A percentile compares a stretch with the other conserved stretches of the same genome.
These are phyloP conservation scores for Bradypodion pumilum DNA, from an alignment of 2,797 vertebrate genomes.

Conservation along the genomic window DNA sequence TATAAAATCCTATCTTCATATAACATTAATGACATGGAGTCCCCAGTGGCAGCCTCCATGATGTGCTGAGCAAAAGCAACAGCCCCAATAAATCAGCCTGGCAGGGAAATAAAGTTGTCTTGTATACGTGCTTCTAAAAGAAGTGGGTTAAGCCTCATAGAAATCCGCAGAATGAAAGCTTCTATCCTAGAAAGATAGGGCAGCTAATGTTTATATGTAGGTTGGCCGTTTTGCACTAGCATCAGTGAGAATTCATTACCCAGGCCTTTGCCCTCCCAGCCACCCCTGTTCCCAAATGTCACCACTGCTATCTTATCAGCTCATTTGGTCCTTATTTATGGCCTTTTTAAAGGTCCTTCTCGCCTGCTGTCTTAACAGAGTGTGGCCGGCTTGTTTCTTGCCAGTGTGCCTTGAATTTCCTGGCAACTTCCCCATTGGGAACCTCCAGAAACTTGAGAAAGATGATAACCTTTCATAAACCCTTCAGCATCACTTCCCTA, in stretches of 20 bases:
- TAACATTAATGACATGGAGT: background rate
- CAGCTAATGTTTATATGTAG: background rate
- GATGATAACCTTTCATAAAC: background rate
- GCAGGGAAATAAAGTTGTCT: background rate
- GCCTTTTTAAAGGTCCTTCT: background rate
- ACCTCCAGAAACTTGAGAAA: background rate
- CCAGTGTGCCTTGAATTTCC: background rate
- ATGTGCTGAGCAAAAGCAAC: background rate
- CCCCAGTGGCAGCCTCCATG: background rate
- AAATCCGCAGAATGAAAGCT: too few species aligned
- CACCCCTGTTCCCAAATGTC: background rate
- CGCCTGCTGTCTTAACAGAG: background rate
- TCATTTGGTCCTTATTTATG: background rate
- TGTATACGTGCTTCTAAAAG: background rate
- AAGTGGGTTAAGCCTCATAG: background rate
- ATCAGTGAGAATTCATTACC: background rate
- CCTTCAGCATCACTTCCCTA: conserved; percentile 9
- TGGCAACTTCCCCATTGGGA: background rate
- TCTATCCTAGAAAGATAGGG: background rate
- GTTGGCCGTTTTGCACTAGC: background rate
- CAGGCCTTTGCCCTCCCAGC: background rate
- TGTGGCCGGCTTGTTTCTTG: background rate
- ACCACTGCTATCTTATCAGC: conserved; percentile 4
- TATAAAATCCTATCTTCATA: background rate
- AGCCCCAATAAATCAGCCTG: background rate